Evolutionary conservation across 92 coral and sea anemone genomes (phyloP).

Genomic region (Phenganax subtilis): DNA sequence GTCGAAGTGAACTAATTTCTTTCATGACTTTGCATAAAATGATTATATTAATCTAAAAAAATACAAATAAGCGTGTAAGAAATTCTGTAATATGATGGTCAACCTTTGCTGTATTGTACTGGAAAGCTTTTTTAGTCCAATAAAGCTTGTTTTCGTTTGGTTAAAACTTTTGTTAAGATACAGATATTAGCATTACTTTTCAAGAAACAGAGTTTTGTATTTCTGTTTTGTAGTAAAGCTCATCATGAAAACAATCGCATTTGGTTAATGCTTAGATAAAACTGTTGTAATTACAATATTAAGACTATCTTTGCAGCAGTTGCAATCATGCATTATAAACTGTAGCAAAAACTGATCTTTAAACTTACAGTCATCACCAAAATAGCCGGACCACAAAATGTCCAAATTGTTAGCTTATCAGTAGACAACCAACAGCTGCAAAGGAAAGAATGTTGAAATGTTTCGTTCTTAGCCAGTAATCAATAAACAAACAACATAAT

Average conservation of each 20-base stretch:
- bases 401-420: slow-evolving; percentile 28
- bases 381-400: slow-evolving; percentile 30
- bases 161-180: too few species aligned
- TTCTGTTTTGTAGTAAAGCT: too few species aligned
- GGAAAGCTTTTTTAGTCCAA: too few species aligned
- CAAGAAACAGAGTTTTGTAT: too few species aligned
- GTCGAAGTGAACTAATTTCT: slow-evolving; percentile 8
- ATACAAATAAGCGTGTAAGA: neutral
- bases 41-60: slow-evolving; percentile 14
- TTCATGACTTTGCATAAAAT: slow-evolving; percentile 34
- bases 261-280: too few species aligned
- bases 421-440: slow-evolving; percentile 32
- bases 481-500: neutral
- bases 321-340: too few species aligned
- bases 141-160: too few species aligned
- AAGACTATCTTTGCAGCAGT: too few species aligned
- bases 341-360: neutral
- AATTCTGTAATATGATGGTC: neutral
- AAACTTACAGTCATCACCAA: slow-evolving; percentile 30
- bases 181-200: too few species aligned
- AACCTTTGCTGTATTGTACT: too few species aligned
- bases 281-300: too few species aligned
- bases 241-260: too few species aligned
- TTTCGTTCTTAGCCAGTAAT: neutral
- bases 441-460: neutral